Base-by-base conservation (phyloP, 2,888 invertebrate genomes). In the Stenchaetothrips biformis region DNA sequence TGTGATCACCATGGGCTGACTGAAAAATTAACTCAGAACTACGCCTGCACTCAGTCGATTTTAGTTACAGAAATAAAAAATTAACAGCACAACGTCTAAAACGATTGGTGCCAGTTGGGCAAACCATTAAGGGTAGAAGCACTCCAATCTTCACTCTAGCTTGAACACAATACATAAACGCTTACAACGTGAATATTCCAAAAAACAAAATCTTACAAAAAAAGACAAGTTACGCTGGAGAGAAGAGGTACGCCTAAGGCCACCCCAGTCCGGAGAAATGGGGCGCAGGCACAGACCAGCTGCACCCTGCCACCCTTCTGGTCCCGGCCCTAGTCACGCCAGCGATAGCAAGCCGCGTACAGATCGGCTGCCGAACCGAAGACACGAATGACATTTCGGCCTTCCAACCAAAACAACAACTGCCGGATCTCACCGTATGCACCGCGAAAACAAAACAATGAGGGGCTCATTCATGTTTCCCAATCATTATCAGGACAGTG, bases 231-330 rank as follows among this genome's bases (percentile, higher is more conserved):
- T 59, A 59, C 25, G 67, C 21, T 74, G 67, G 67, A 74, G 67
- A 74, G 67, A 74, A 74, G 67, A 74, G 25, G 67, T 25, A 25
- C 11, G 67, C 67, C 8, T 74, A 74, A 74, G 67, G 67, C 67
- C 67, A 25, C 67, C 67, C 67, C 67, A 74, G 25, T 74, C 16
- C 59, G 59, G 18, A 59, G 59, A 59, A 18, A 18, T 59, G 67
- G 25, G 67, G 67, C 67, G 67, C 67, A 21, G 67, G 25, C 25
- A 11, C 67, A 74, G 67, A 74, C 67, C 67, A 25, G 67, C 67
- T 74, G 67, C 67, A 18, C 18, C 67, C 67, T 74, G 67, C 67
- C 67, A 25, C 67, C 67, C 67, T 74, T 74, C 67, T 74, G 67
- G 67, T 74, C 67, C 67, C 67, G 67, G 67, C 67, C 67, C 67